Conservation (phyloP, 2,113 vertebrate species). For the Thomomys bottae region DNA sequence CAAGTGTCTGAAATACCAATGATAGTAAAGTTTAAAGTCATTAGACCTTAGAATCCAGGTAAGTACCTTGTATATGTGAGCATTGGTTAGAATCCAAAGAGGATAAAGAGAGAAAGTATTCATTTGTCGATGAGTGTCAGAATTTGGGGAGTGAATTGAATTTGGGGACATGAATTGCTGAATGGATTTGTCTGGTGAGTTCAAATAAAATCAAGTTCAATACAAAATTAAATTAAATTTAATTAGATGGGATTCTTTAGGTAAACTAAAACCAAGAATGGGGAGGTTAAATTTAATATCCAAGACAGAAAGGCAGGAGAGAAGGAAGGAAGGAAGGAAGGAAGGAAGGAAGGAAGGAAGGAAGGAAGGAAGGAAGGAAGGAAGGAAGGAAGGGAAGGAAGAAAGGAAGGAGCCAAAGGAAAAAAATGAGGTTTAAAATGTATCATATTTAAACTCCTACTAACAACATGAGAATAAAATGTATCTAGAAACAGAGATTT, state of each 20-base stretch:
- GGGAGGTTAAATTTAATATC: neutral
- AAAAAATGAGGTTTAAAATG: neutral
- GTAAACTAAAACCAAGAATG: conserved; percentile 26
- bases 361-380: neutral
- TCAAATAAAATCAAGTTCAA: neutral
- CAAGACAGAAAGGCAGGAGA: neutral
- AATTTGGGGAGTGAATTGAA: neutral
- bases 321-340: neutral
- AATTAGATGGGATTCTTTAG: neutral
- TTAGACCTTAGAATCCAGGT: conserved; percentile 31
- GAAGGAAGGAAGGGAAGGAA: neutral
- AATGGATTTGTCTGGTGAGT: neutral
- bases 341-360: neutral
- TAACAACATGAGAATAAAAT: neutral
- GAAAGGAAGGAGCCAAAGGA: neutral
- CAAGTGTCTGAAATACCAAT: too few species aligned
- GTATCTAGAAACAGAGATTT: conserved; percentile 11
- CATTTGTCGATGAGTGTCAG: neutral
- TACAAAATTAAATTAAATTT: conserved; percentile 5
- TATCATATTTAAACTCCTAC: conserved; percentile 29
- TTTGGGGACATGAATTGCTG: neutral
- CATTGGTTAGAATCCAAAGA: neutral
- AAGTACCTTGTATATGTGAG: neutral
- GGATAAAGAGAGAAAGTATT: neutral
- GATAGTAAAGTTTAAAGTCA: too few species aligned